Evolutionary conservation across 2,797 vertebrate species (phyloP).

Genomic region (Bryconaethiops microstoma): DNA sequence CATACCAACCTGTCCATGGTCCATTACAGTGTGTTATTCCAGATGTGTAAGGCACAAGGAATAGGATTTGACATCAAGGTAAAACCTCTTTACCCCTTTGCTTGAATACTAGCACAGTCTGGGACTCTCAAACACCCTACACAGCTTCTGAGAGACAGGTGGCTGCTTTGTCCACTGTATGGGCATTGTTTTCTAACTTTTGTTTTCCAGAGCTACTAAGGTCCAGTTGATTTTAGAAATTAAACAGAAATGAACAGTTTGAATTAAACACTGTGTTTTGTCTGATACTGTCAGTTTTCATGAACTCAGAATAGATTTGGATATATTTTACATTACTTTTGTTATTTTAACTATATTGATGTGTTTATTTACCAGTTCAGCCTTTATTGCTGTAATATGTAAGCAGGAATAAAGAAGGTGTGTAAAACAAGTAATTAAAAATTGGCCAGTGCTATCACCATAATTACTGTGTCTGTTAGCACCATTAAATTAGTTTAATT

Average conservation of each 20-base stretch:
- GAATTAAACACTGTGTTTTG: background rate
- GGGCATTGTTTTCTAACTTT: background rate
- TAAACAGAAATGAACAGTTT: background rate
- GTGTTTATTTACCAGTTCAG: no score
- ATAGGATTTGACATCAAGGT: slow-evolving; percentile 88
- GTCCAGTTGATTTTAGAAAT: background rate
- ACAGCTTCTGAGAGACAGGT: background rate
- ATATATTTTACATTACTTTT: background rate
- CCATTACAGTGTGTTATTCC: slow-evolving; percentile 81
- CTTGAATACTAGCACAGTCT: background rate
- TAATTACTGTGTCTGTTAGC: background rate
- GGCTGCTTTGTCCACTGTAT: background rate
- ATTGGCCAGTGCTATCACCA: background rate
- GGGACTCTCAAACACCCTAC: no score
- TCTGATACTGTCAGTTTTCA: no score
- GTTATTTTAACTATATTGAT: background rate
- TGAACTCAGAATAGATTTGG: background rate
- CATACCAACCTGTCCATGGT: slow-evolving; percentile 81
- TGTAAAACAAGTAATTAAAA: no score
- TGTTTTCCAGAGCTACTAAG: background rate
- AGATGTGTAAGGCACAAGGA: slow-evolving; percentile 80
- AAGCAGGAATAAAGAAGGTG: no score
- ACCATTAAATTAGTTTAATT: background rate
- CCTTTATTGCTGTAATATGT: no score
- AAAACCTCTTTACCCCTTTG: slow-evolving; percentile 49